Evolutionary conservation across 2,113 vertebrate genomes (phyloP).

Genomic region (Sylvilagus bachmani): DNA sequence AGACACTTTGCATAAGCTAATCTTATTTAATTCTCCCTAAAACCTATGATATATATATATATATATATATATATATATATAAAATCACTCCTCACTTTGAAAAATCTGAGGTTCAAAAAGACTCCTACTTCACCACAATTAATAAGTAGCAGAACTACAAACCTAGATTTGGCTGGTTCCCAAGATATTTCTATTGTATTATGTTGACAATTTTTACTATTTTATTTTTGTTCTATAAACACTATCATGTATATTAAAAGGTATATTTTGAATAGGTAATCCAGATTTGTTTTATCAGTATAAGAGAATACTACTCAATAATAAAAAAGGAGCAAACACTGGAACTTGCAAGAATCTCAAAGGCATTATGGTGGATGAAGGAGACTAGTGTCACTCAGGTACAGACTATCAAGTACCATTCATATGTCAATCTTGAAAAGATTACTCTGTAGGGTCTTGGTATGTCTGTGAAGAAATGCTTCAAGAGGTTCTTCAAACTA

Average conservation of each 20-base stretch:
- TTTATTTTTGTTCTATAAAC: neutral
- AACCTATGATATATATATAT: neutral
- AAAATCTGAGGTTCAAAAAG: conserved; percentile 12
- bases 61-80: too few species aligned
- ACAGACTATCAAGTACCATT: neutral
- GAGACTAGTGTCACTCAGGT: neutral
- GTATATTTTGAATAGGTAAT: neutral
- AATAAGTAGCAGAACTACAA: neutral
- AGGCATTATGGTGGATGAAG: neutral
- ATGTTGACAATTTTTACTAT: neutral
- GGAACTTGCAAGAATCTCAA: neutral
- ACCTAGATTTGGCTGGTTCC: neutral
- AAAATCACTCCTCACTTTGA: neutral
- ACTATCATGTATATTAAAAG: neutral
- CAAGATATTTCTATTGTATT: neutral
- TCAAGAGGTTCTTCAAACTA: neutral
- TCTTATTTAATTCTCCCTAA: conserved; percentile 8
- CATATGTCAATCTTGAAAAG: neutral
- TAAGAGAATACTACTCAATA: neutral
- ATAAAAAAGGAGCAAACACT: neutral
- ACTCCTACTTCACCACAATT: neutral
- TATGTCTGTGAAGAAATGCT: neutral
- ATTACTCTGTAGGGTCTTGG: neutral
- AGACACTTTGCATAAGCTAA: neutral
- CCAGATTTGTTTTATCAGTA: neutral